Evolutionary conservation across 2,888 invertebrate species (phyloP).

Genomic region (Steromphala cineraria): DNA sequence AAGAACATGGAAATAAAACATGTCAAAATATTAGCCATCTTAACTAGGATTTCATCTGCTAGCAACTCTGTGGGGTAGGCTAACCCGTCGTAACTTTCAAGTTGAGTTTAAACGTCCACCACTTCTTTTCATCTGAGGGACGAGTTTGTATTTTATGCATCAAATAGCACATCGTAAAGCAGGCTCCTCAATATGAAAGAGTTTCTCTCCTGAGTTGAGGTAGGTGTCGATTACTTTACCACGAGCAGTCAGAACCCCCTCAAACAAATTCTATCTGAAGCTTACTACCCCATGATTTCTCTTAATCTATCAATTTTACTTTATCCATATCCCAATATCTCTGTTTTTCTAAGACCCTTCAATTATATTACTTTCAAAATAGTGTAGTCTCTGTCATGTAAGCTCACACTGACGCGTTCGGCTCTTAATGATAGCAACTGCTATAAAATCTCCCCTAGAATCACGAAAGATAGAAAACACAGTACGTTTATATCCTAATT

Average conservation of each 20-base stretch:
- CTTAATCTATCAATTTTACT: no score
- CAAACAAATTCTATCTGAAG: background rate
- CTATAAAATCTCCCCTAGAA: no score
- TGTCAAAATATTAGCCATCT: background rate
- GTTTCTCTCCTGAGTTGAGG: background rate
- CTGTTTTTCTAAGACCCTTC: no score
- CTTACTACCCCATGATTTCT: background rate
- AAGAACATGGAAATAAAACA: background rate
- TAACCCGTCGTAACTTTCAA: background rate
- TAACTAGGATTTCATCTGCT: background rate
- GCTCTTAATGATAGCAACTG: no score
- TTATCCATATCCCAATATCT: no score
- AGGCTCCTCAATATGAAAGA: background rate
- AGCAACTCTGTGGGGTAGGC: background rate
- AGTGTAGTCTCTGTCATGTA: no score
- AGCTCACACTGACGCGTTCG: no score
- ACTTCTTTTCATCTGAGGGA: background rate
- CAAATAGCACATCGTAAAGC: constrained; percentile 13
- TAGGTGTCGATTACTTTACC: background rate
- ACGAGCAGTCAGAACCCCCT: background rate
- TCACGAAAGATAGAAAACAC: no score
- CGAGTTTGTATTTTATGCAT: constrained; percentile 7
- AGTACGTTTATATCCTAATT: no score
- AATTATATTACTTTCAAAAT: no score
- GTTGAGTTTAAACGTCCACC: background rate